phyloP scores from a whole-genome alignment of 2,888 invertebrate species.

The Chalcis sispes region DNA sequence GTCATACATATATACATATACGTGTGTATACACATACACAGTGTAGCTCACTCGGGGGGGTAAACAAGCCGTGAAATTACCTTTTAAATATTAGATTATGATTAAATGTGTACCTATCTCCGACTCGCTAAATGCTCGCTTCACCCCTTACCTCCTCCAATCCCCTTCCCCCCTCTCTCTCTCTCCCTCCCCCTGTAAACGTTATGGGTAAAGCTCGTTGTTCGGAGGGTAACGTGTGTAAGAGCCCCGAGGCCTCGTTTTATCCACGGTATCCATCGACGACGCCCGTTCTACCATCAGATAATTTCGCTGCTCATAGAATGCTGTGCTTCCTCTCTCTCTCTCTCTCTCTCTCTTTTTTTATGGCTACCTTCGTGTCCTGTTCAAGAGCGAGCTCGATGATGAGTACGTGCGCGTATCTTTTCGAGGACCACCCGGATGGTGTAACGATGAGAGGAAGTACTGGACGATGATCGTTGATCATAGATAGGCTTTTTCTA shows the following conservation, averaged over 20 bases:
- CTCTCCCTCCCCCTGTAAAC: conserved; percentile 60
- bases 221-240: too few relatives aligned
- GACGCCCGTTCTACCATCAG: conserved; percentile 69
- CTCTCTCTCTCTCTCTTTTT: too few relatives aligned
- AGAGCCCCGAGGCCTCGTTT: conserved; percentile 54
- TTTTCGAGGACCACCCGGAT: too few relatives aligned
- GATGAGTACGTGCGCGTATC: too few relatives aligned
- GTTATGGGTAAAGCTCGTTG: too few relatives aligned
- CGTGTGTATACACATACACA: too few relatives aligned
- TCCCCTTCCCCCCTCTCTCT: not conserved
- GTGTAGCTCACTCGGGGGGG: conserved; percentile 60
- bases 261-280: conserved; percentile 72
- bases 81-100: conserved; percentile 77
- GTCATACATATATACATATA: conserved; percentile 2
- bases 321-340: conserved; percentile 5
- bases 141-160: conserved; percentile 50
- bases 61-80: conserved; percentile 77
- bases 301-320: conserved; percentile 70
- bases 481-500: too few relatives aligned
- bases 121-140: conserved; percentile 69
- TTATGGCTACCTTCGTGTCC: too few relatives aligned
- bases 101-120: conserved; percentile 75
- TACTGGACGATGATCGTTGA: too few relatives aligned
- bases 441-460: too few relatives aligned
- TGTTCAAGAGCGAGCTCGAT: not conserved